A percentile compares a stretch with the other conserved stretches of the same genome.
phyloP scores from a whole-genome alignment of 2,888 invertebrate genomes.

The Melanophora roralis region DNA sequence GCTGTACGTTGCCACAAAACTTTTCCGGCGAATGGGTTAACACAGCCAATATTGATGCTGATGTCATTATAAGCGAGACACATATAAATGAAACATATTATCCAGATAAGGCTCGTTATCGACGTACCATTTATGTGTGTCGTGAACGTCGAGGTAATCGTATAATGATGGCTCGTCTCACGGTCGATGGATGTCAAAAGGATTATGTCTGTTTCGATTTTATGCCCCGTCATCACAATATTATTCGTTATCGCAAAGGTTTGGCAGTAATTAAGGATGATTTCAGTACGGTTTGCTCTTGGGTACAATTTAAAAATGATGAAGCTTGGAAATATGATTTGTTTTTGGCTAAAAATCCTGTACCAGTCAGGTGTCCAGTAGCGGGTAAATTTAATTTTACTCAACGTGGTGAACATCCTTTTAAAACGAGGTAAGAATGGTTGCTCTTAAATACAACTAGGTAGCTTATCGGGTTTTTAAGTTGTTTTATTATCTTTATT shows the following conservation, averaged over 20 bases:
- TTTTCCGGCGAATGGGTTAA: slow-evolving; percentile 98
- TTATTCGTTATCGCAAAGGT: slow-evolving; percentile 93
- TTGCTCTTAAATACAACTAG: no score
- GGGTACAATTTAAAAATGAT: slow-evolving; percentile 93
- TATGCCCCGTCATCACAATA: slow-evolving; percentile 95
- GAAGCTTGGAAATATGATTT: slow-evolving; percentile 92
- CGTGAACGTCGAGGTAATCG: slow-evolving; percentile 93
- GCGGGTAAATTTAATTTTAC: slow-evolving; percentile 97
- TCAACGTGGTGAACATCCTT: slow-evolving; percentile 92
- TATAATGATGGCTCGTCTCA: slow-evolving; percentile 96
- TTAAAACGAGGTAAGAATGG: slow-evolving; percentile 83
- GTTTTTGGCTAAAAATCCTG: slow-evolving; percentile 89
- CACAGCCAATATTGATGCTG: slow-evolving; percentile 97
- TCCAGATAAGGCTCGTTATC: slow-evolving; percentile 92
- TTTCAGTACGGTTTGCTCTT: slow-evolving; percentile 95
- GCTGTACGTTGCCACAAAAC: slow-evolving; percentile 94
- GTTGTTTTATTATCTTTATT: no score
- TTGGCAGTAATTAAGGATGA: slow-evolving; percentile 92
- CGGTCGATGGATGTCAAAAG: slow-evolving; percentile 97
- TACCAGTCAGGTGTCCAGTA: slow-evolving; percentile 95
- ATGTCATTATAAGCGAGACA: slow-evolving; percentile 94
- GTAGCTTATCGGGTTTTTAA: no score
- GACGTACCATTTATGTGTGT: slow-evolving; percentile 95
- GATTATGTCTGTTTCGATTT: slow-evolving; percentile 99
- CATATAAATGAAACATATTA: slow-evolving; percentile 97